Base-by-base conservation (phyloP, 2,888 invertebrate species). In the Cryptocephalus moraei region DNA sequence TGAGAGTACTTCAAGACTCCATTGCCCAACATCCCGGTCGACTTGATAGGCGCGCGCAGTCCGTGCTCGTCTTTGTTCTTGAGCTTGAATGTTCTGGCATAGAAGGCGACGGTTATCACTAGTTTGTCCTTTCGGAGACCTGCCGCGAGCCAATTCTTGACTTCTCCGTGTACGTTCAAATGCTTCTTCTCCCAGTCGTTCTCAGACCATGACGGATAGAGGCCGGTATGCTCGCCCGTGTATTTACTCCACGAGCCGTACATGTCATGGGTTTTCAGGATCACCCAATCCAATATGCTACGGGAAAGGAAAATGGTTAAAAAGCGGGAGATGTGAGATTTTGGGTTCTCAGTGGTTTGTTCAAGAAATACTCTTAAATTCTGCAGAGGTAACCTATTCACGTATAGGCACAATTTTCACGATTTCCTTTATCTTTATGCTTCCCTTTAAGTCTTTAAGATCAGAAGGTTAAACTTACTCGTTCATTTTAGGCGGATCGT, bases 241-340 rank as follows among this genome's bases (percentile, higher is more conserved):
- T 69, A 68, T 0, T 62, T 34, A 38, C 85, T 81, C 80, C 82
- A 83, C 0, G 78, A 65, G 1, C 84, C 84, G 56, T 84, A 79
- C 58, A 84, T 71, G 61, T 87, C 86, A 56, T 86, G 87, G 0
- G 82, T 66, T 84, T 87, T 86, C 1, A 88, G 59, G 56, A 80
- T 80, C 38, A 86, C 75, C 38, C 80, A 73, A 58, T 87, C 79
- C 32, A 86, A 62, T 51, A 80, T 71, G 45, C 79, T 79, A 51
- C n/a, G 61, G 60, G 42, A 41, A 41, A 8, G 33, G 6, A 36
- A 40, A 34, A 22, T 22, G 2, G 22, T 22, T 22, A 4, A 22
- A 6, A 22, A 22, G n/a, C n/a, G n/a, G n/a, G n/a, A 22, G 6
- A 22, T 22, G 22, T 22, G 22, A 22, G 3, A 22, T 22, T 2